Conservation (phyloP, 2,797 vertebrate genomes). For the Takifugu rubripes region DNA sequence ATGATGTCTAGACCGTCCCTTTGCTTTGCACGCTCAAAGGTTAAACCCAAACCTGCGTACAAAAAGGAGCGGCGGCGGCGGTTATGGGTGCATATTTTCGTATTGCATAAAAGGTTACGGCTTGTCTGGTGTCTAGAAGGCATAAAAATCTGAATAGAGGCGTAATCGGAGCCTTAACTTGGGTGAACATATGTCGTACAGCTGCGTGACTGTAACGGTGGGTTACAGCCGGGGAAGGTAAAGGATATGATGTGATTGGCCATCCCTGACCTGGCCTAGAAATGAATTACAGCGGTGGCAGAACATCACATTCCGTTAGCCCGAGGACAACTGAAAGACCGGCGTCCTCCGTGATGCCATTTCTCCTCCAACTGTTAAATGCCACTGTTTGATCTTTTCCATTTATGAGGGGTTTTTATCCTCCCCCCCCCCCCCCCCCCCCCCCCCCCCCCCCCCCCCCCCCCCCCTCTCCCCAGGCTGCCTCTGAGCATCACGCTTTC, state of each 20-base stretch:
- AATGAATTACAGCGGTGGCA: slow-evolving; percentile 61
- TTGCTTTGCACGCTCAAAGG: slow-evolving; percentile 47
- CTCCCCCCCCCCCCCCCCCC: too few species aligned
- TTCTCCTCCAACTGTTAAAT: slow-evolving; percentile 61
- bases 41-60: slow-evolving; percentile 35
- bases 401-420: slow-evolving; percentile 48
- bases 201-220: slow-evolving; percentile 29
- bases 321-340: slow-evolving; percentile 46
- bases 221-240: slow-evolving; percentile 43
- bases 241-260: slow-evolving; percentile 40
- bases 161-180: slow-evolving; percentile 6
- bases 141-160: slow-evolving; percentile 16
- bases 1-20: background rate
- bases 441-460: too few species aligned
- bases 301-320: slow-evolving; percentile 56
- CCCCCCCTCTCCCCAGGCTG: background rate
- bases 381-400: slow-evolving; percentile 68
- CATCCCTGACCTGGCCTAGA: slow-evolving; percentile 52
- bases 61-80: slow-evolving; percentile 34
- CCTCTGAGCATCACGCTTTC: slow-evolving; percentile 26
- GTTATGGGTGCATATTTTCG: slow-evolving; percentile 35
- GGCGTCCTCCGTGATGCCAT: slow-evolving; percentile 49
- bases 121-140: slow-evolving; percentile 23
- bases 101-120: slow-evolving; percentile 32
- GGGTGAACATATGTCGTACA: slow-evolving; percentile 14